Evolutionary conservation across 2,888 invertebrate genomes (phyloP), one percentile per base, ranked within the genome.

Genomic region (Cordilura impudica): DNA sequence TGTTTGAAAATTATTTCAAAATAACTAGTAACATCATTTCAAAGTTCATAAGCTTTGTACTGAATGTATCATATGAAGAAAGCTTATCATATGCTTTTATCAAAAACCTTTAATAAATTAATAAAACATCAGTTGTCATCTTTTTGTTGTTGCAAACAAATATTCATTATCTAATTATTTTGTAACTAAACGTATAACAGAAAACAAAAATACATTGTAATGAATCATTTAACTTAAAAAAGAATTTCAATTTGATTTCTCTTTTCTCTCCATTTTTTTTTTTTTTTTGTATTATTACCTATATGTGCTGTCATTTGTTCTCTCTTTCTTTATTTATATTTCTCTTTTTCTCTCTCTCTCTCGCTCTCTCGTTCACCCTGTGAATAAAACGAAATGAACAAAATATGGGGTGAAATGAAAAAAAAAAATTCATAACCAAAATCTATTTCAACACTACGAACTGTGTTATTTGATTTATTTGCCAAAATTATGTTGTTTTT

Each of bases 181-280:
- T 66, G 43, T 23, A 39, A 60, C 47, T 18, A 35, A 31, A 39
- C 4, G 31, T 51, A 31, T 53, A 16, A 61, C 14, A 56, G 73
- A 23, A 31, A 26, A 45, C 8, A 56, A 73, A 14, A 23, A 70
- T 35, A 16, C 16, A 51, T 31, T n/a, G 51, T 23, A 49, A 53
- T 45, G 35, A 47, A 71, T 23, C 35, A 54, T 19, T 29, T 70
- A 74, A 60, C 49, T 65, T 54, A 75, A 70, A 79, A 66, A 69
- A 51, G 74, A 78, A 80, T 86, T 78, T 85, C 81, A 82, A 78
- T 81, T 78, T 72, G 70, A 76, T 81, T 75, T 81, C 67, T 76
- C 26, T 81, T 79, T 74, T 78, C 66, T 43, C 54, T 16, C 65
- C 63, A 73, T 66, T 71, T 66, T 74, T 35, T 70, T 78, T 74